A percentile compares a stretch with the other conserved stretches of the same genome.
phyloP scores from a whole-genome alignment of 2,888 invertebrate genomes.

The Thereva nobilitata region DNA sequence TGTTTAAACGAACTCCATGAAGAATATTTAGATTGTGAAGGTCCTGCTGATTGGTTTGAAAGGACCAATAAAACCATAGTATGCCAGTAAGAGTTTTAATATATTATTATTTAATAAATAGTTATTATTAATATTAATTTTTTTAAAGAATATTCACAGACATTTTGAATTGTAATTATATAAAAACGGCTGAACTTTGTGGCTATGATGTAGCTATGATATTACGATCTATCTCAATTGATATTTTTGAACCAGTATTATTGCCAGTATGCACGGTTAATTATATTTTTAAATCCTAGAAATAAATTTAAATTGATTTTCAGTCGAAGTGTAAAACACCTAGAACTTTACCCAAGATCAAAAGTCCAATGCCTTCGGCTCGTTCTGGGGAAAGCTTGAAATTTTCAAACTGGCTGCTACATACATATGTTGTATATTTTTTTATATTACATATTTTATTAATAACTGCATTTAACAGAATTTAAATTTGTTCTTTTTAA shows the following conservation, averaged over 20 bases:
- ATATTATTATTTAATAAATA: conserved; percentile 33
- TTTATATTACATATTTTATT: too few relatives aligned
- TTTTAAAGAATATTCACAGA: conserved; percentile 58
- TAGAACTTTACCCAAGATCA: background rate
- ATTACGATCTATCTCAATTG: conserved; percentile 50
- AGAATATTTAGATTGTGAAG: conserved; percentile 61
- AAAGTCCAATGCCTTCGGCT: background rate
- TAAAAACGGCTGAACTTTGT: conserved; percentile 60
- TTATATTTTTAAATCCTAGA: background rate
- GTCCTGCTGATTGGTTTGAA: conserved; percentile 63
- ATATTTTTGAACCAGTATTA: conserved; percentile 41
- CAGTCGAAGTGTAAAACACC: background rate
- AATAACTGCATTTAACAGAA: too few relatives aligned
- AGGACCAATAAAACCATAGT: conserved; percentile 54
- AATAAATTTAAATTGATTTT: background rate
- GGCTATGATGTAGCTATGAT: conserved; percentile 58
- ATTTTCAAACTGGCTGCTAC: too few relatives aligned
- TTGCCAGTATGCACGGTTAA: background rate
- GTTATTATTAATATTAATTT: conserved; percentile 6
- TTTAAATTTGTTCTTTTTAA: too few relatives aligned
- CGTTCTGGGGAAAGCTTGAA: too few relatives aligned
- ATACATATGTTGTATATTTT: too few relatives aligned
- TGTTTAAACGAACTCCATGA: conserved; percentile 59
- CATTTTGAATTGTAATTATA: conserved; percentile 61
- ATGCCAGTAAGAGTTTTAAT: conserved; percentile 54